These are phyloP conservation scores for Silurus glanis DNA, from an alignment of 2,113 vertebrate species.

Conservation along the genomic window DNA sequence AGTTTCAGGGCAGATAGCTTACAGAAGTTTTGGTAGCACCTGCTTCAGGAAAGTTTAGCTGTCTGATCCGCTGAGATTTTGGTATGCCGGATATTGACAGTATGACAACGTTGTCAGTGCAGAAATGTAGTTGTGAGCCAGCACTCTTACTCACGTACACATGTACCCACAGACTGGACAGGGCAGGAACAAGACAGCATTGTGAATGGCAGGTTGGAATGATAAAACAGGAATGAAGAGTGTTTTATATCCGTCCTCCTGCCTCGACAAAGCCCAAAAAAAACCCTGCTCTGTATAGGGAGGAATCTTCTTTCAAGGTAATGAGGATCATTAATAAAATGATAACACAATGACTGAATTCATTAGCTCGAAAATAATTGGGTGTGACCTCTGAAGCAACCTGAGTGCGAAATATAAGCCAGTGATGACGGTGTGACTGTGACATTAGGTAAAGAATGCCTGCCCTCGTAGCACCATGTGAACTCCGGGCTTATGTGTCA, in stretches of 20 bases:
- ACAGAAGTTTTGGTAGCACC: slow-evolving; percentile 41
- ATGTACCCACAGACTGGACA: neutral
- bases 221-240: slow-evolving; percentile 6
- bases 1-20: slow-evolving; percentile 38
- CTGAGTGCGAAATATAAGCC: neutral
- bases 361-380: neutral
- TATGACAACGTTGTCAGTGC: slow-evolving; percentile 34
- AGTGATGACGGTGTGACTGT: slow-evolving; percentile 14
- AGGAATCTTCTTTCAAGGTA: slow-evolving; percentile 5
- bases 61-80: slow-evolving; percentile 36
- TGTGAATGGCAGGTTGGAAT: slow-evolving; percentile 3
- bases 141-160: slow-evolving; percentile 17
- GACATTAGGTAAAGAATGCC: slow-evolving; percentile 24
- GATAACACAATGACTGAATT: slow-evolving; percentile 23
- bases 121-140: slow-evolving; percentile 38
- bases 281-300: neutral
- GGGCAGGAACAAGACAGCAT: neutral
- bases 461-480: slow-evolving; percentile 30
- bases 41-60: slow-evolving; percentile 53
- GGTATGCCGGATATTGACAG: slow-evolving; percentile 26
- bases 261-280: neutral
- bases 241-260: neutral
- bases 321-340: neutral
- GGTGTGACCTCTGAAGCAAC: neutral
- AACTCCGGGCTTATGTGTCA: slow-evolving; percentile 19